Evolutionary conservation across 2,113 vertebrate species (phyloP), one percentile per base, ranked within the genome.

Genomic region (Lasiurus borealis): DNA sequence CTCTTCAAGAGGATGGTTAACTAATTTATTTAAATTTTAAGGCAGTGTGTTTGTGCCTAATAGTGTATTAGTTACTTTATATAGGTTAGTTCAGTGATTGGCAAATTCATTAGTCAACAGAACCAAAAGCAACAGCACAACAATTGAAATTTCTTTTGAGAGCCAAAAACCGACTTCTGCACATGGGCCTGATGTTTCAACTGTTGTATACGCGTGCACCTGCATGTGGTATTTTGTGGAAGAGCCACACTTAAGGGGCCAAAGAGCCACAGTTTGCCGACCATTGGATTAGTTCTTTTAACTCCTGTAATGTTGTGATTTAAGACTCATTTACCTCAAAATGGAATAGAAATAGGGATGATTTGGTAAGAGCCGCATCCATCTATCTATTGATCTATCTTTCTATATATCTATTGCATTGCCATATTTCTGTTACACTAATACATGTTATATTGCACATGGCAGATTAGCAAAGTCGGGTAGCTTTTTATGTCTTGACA

Each of bases 341-440:
- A 77, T 62, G 86, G n/a, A 95, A 76, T 85, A 81, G 34, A 90
- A 92, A 59, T 59, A 69, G 66, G 36, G 31, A 69, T 82, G 71
- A 90, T 69, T 95, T 77, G 6, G 5, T 86, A 91, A n/a, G 71
- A 85, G 13, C n/a, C 48, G 5, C 44, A 29, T 48, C 40, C 6
- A n/a, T 66, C 14, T 31, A 66, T 14, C 62, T 31, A 31, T 66
- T 4, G 29, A 29, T 64, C 62, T 29, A 64, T 27, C 59, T 13
- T 29, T 13, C 59, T 29, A 62, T 59, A 34, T 34, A 25, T 59
- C 50, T 54, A 40, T 62, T 46, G 44, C 31, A 44, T 78, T 44
- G 12, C 46, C 50, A 78, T 21, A 68, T 94, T 62, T 4, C 19
- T 50, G 0, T 64, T 75, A 9, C 40, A 57, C 25, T 89, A 29